Percentiles rank a stretch among this genome's conserved stretches.
These are phyloP conservation scores for Myiagra hebetior DNA, from an alignment of 2,113 vertebrate species.

Conservation along the genomic window DNA sequence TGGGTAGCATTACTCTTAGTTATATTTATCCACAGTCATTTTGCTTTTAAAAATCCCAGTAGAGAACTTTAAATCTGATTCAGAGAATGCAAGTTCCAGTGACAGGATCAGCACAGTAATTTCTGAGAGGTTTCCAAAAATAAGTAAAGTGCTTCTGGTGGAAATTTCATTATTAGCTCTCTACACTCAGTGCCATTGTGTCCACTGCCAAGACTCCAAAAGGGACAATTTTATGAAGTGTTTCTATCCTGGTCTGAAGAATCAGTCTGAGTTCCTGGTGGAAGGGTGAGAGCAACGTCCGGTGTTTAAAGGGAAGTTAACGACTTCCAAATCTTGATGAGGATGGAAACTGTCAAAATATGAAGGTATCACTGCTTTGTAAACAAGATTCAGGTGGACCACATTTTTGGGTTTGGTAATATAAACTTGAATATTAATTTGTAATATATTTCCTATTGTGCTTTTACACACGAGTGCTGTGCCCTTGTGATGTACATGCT, in stretches of 20 bases:
- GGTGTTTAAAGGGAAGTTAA: neutral
- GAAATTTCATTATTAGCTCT: neutral
- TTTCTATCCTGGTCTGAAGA: neutral
- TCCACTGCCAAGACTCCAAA: neutral
- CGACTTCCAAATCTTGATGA: neutral
- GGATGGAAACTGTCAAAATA: neutral
- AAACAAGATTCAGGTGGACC: neutral
- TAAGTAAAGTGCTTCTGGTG: neutral
- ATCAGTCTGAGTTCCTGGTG: neutral
- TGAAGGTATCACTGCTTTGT: neutral
- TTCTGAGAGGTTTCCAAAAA: neutral
- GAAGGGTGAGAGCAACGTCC: neutral
- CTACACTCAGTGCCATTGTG: neutral
- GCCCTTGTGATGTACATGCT: neutral
- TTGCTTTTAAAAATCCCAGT: neutral
- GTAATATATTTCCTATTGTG: neutral
- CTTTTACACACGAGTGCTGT: neutral
- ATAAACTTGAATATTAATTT: neutral
- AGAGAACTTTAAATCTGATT: neutral
- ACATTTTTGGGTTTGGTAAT: neutral
- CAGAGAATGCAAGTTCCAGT: neutral
- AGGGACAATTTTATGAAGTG: neutral
- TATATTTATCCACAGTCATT: neutral
- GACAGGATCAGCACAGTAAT: neutral
- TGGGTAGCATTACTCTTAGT: neutral